phyloP scores from a whole-genome alignment of 2,888 invertebrate genomes.

The Pseudoips prasinana region DNA sequence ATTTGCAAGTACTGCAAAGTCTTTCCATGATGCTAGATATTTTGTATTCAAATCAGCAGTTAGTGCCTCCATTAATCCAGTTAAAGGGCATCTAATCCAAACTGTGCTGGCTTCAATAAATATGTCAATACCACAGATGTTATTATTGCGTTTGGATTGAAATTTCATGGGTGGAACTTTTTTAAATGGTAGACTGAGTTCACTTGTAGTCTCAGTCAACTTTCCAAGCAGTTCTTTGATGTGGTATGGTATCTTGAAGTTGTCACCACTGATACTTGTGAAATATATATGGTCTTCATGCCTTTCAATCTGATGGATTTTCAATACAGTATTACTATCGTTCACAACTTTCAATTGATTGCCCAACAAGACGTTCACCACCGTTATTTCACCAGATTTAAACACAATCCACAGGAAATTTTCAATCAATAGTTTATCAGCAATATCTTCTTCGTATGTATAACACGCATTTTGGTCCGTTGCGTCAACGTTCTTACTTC shows the following conservation, averaged over 20 bases:
- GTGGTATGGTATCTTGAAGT: slow-evolving; percentile 37
- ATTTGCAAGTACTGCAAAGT: slow-evolving; percentile 44
- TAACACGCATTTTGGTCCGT: slow-evolving; percentile 19
- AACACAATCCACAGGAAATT: slow-evolving; percentile 58
- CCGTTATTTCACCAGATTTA: slow-evolving; percentile 49
- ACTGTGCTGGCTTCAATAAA: slow-evolving; percentile 40
- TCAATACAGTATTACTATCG: slow-evolving; percentile 41
- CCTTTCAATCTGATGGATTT: slow-evolving; percentile 44
- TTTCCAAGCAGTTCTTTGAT: slow-evolving; percentile 40
- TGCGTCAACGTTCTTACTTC: slow-evolving; percentile 30
- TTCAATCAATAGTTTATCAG: slow-evolving; percentile 44
- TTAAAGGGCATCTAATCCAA: slow-evolving; percentile 49
- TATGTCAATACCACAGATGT: slow-evolving; percentile 44
- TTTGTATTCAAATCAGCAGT: slow-evolving; percentile 32
- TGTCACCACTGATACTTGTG: slow-evolving; percentile 62
- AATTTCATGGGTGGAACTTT: slow-evolving; percentile 27
- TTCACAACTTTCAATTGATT: slow-evolving; percentile 43
- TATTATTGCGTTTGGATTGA: slow-evolving; percentile 9
- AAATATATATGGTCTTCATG: slow-evolving; percentile 42
- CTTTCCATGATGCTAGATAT: slow-evolving; percentile 50
- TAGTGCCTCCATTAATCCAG: slow-evolving; percentile 48
- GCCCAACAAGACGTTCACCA: slow-evolving; percentile 46
- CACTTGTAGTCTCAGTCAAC: slow-evolving; percentile 35
- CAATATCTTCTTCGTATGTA: slow-evolving; percentile 45
- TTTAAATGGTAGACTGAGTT: slow-evolving; percentile 42